phyloP scores from a whole-genome alignment of 2,113 vertebrate species.

The Arvicanthis niloticus region DNA sequence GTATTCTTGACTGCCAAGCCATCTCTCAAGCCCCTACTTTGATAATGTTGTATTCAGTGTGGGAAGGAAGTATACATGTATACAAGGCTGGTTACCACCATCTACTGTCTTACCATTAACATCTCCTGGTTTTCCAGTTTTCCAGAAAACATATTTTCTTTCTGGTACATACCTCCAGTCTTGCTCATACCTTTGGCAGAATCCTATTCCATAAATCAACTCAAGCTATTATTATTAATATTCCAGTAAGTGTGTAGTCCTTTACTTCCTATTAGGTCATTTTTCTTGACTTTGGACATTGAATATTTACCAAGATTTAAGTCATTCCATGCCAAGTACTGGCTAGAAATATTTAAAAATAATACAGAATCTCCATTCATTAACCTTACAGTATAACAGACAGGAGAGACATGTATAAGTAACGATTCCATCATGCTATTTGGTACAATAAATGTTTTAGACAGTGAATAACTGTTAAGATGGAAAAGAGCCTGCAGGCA shows the following conservation, averaged over 20 bases:
- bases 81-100: neutral
- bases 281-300: neutral
- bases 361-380: neutral
- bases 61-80: too few species aligned
- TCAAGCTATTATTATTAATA: neutral
- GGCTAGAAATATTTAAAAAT: neutral
- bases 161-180: neutral
- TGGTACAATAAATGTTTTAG: neutral
- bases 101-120: accelerated
- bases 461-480: neutral
- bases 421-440: neutral
- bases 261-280: neutral
- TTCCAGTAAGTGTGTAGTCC: neutral
- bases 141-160: neutral
- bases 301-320: neutral
- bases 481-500: neutral
- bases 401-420: neutral
- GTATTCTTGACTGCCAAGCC: neutral
- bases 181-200: neutral
- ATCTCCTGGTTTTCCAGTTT: neutral
- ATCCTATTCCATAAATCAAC: neutral
- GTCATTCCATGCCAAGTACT: neutral
- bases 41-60: neutral
- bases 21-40: neutral
- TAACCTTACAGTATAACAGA: neutral